Conservation (phyloP, 2,888 invertebrate genomes). For the Harmothoe impar region DNA sequence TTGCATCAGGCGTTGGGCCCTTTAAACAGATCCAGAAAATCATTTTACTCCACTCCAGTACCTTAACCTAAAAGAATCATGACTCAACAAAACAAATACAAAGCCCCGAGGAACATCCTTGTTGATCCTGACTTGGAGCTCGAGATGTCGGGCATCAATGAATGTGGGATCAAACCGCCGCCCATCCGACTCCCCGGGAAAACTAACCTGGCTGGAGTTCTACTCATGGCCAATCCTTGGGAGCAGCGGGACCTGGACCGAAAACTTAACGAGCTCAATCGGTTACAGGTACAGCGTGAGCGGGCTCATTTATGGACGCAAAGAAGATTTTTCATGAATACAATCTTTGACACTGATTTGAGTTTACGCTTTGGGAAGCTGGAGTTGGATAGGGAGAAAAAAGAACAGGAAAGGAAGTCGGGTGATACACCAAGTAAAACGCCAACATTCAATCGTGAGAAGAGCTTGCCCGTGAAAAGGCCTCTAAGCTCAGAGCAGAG, state of each 20-base stretch:
- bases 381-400: not conserved
- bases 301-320: slow-evolving; percentile 66
- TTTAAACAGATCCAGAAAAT: too few species aligned
- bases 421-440: not conserved
- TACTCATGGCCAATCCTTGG: slow-evolving; percentile 67
- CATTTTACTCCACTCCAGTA: too few species aligned
- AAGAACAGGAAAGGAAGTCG: not conserved
- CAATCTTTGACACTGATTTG: slow-evolving; percentile 65
- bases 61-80: not conserved
- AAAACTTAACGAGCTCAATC: slow-evolving; percentile 61
- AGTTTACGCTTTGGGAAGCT: slow-evolving; percentile 65
- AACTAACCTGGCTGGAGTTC: slow-evolving; percentile 65
- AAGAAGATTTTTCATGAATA: slow-evolving; percentile 68
- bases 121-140: slow-evolving; percentile 50
- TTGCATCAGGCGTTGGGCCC: too few species aligned
- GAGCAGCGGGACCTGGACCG: slow-evolving; percentile 66
- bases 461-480: too few species aligned
- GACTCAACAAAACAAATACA: not conserved
- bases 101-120: not conserved
- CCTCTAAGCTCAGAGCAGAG: too few species aligned
- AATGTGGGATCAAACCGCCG: slow-evolving; percentile 60
- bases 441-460: not conserved
- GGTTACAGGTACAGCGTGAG: slow-evolving; percentile 53
- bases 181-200: slow-evolving; percentile 65
- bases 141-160: slow-evolving; percentile 57